Base-by-base conservation (phyloP, 2,888 invertebrate species). In the Ganaspis brasiliensis region DNA sequence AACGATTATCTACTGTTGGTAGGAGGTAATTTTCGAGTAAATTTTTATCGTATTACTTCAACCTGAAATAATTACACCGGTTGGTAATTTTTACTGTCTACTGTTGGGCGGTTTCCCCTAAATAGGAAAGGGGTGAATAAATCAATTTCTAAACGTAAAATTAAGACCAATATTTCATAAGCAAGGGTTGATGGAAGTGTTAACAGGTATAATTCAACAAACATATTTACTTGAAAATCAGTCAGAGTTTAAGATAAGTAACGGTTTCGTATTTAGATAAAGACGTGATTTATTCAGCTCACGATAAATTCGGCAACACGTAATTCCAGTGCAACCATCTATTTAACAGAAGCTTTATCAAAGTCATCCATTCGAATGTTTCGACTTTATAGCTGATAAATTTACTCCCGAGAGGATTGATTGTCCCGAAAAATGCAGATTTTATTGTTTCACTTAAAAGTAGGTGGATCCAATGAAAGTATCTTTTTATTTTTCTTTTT, bases 301-400 rank as follows among this genome's bases (percentile, higher is more conserved):
- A 14, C 45, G 67, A 67, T 45, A 67, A 67, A 67, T 67, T 67
- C 40, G 45, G 67, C 37, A 63, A 40, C 61, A 63, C 61, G 61
- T 67, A 67, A 67, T 67, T 67, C 21, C 45, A 63, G 67, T 16
- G 67, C 45, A 67, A 24, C 45, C 40, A 67, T 67, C 45, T 67
- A 67, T 67, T 67, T 67, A 67, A 45, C 67, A 67, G 67, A 24
- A 67, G 67, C 67, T 67, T 67, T 45, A 67, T 67, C 67, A 67
- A 67, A 67, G 67, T 67, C 67, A 45, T 45, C 45, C 45, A 45
- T 67, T 67, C 45, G 45, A 67, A 67, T 67, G 45, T 67, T 67
- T 45, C 67, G 67, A 45, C 24, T 67, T 67, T 67, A 67, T 67
- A 45, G 67, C 67, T 40, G 67, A 67, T 67, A 67, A 67, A 67